A percentile compares a stretch with the other conserved stretches of the same genome.
Conservation (phyloP, 2,797 vertebrate genomes). For the Emys orbicularis region DNA sequence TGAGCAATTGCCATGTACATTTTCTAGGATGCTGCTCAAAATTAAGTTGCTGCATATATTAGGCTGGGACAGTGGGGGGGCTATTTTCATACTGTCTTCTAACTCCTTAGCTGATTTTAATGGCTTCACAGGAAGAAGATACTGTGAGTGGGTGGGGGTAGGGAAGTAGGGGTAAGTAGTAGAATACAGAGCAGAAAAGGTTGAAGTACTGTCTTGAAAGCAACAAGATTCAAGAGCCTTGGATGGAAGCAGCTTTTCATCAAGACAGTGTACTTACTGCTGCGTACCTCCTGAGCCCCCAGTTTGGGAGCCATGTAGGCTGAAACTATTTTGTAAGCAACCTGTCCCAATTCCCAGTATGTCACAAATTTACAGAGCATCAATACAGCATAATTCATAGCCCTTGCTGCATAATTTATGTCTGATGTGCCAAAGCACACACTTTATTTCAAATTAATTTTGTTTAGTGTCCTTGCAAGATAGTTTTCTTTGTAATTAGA, state of each 20-base stretch:
- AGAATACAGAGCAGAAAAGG: rapidly evolving
- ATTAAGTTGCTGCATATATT: not conserved
- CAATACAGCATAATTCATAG: rapidly evolving
- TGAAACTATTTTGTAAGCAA: not conserved
- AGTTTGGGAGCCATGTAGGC: rapidly evolving
- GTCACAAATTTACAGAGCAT: rapidly evolving
- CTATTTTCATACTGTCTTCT: not conserved
- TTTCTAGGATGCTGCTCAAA: not conserved
- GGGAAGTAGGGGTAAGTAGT: rapidly evolving
- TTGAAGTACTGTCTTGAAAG: rapidly evolving
- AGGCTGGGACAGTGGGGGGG: not conserved
- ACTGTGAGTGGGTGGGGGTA: rapidly evolving
- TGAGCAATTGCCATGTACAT: conserved; percentile 16
- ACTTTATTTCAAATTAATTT: not conserved
- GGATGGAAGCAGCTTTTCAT: rapidly evolving
- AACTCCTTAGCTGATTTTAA: not conserved
- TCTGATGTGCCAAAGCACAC: not conserved
- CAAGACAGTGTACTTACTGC: not conserved
- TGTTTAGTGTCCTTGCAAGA: not conserved
- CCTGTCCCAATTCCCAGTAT: rapidly evolving
- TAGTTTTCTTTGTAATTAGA: not conserved
- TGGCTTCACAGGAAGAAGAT: not conserved
- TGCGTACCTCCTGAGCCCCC: not conserved
- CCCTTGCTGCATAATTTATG: not conserved
- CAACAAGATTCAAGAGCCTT: not conserved